These are phyloP conservation scores for Synanthedon formicaeformis DNA, from an alignment of 2,888 invertebrate species.

Conservation along the genomic window DNA sequence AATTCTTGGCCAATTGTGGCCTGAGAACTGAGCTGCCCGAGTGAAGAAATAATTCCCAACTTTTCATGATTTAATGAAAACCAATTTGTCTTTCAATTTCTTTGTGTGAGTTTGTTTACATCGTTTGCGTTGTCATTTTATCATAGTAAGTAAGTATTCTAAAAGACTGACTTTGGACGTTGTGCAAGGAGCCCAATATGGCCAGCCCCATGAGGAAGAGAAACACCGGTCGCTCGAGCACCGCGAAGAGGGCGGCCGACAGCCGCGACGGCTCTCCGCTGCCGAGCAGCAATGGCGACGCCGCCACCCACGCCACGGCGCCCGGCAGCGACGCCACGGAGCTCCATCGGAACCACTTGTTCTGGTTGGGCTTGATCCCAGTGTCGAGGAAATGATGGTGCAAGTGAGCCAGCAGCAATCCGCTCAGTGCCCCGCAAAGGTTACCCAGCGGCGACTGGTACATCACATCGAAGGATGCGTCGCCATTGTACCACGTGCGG, in stretches of 20 bases:
- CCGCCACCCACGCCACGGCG: slow-evolving; percentile 38
- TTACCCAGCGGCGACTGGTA: slow-evolving; percentile 61
- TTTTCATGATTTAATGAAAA: too few relatives aligned
- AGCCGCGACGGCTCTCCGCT: slow-evolving; percentile 24
- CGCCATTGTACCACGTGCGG: slow-evolving; percentile 35
- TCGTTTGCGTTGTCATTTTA: too few relatives aligned
- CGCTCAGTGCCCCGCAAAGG: slow-evolving; percentile 49
- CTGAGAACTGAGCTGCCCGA: too few relatives aligned
- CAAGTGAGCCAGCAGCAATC: slow-evolving; percentile 46
- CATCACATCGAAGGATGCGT: slow-evolving; percentile 48
- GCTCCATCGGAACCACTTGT: slow-evolving; percentile 41
- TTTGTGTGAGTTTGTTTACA: too few relatives aligned
- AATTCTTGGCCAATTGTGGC: too few relatives aligned
- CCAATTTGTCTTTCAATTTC: too few relatives aligned
- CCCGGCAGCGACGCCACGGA: slow-evolving; percentile 30
- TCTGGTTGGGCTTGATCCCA: slow-evolving; percentile 16
- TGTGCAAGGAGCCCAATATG: slow-evolving; percentile 46
- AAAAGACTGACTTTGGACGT: slow-evolving; percentile 34
- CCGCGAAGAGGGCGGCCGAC: slow-evolving; percentile 41
- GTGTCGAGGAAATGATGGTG: slow-evolving; percentile 30
- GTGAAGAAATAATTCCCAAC: too few relatives aligned
- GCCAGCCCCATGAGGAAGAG: slow-evolving; percentile 33
- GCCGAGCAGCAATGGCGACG: slow-evolving; percentile 32
- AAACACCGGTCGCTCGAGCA: slow-evolving; percentile 49
- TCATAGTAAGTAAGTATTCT: background rate